phyloP scores from a whole-genome alignment of 2,797 vertebrate genomes.

The Parauchenoglanis punctatus region DNA sequence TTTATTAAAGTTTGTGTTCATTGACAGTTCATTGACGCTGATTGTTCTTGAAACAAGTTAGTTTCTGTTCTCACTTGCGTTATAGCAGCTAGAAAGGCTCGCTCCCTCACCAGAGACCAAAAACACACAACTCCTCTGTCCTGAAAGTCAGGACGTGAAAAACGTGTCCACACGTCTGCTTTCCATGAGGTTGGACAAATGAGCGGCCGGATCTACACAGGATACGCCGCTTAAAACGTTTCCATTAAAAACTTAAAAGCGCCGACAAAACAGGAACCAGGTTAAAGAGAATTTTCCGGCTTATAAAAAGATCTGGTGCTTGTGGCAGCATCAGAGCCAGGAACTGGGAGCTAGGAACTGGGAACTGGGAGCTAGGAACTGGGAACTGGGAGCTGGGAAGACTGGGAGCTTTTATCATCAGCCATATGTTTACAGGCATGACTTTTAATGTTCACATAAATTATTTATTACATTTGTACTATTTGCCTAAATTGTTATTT shows the following conservation, averaged over 20 bases:
- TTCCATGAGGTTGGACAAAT: neutral
- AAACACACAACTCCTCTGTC: neutral
- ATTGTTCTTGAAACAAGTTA: neutral
- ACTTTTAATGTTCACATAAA: too few species aligned
- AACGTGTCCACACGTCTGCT: neutral
- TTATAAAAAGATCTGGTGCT: neutral
- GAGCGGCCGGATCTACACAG: conserved; percentile 19
- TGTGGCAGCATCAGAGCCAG: neutral
- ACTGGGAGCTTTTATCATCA: too few species aligned
- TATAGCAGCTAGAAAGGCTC: neutral
- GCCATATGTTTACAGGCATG: too few species aligned
- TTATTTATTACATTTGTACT: too few species aligned
- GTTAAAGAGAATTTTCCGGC: conserved; percentile 11
- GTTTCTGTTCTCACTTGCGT: neutral
- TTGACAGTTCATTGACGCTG: neutral
- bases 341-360: neutral
- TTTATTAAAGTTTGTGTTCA: neutral
- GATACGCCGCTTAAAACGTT: neutral
- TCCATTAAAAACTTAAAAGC: conserved; percentile 6
- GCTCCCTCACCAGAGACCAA: neutral
- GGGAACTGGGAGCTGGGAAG: too few species aligned
- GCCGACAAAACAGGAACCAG: neutral
- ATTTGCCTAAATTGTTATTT: too few species aligned
- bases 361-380: too few species aligned
- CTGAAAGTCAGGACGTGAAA: neutral